Conservation (phyloP, 1,140 invertebrate genomes). For the Alviniconcha marisindica region DNA sequence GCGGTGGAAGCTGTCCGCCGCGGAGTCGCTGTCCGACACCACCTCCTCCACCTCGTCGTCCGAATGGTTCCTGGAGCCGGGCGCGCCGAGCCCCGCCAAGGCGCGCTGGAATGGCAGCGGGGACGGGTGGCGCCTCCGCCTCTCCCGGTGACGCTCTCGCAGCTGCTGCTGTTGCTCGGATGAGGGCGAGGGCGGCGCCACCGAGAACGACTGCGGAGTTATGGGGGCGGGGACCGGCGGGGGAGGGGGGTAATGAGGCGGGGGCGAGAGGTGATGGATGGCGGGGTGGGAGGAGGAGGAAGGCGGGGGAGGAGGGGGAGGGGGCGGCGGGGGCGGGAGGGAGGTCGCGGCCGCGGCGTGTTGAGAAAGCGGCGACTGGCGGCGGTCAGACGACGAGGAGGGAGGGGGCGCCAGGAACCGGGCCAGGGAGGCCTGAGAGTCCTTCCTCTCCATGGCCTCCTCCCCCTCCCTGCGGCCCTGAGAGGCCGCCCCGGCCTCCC, state of each 20-base stretch:
- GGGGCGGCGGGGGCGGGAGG: conserved; percentile 30
- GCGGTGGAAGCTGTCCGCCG: conserved; percentile 36
- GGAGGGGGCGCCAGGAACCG: conserved; percentile 35
- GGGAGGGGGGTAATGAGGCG: not conserved
- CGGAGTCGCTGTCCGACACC: conserved; percentile 40
- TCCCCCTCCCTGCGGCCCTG: not conserved
- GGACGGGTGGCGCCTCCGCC: conserved; percentile 3
- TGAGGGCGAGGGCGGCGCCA: not conserved
- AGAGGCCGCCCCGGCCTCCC: not conserved
- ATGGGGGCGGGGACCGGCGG: conserved; percentile 1
- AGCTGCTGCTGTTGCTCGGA: not conserved
- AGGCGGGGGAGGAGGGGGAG: not conserved
- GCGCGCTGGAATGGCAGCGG: conserved; percentile 14
- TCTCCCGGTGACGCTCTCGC: not conserved
- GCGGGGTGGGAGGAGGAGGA: not conserved
- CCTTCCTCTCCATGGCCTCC: not conserved
- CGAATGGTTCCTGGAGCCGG: not conserved
- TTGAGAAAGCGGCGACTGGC: not conserved
- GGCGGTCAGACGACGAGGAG: not conserved
- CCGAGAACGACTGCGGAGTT: not conserved
- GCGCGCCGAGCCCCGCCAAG: not conserved
- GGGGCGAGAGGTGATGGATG: too few relatives aligned
- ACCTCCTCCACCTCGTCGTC: conserved; percentile 40
- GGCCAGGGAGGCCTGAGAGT: conserved; percentile 31
- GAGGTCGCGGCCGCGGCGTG: not conserved